Evolutionary conservation across 2,797 vertebrate species (phyloP).

Genomic region (Chrysocyon brachyurus): DNA sequence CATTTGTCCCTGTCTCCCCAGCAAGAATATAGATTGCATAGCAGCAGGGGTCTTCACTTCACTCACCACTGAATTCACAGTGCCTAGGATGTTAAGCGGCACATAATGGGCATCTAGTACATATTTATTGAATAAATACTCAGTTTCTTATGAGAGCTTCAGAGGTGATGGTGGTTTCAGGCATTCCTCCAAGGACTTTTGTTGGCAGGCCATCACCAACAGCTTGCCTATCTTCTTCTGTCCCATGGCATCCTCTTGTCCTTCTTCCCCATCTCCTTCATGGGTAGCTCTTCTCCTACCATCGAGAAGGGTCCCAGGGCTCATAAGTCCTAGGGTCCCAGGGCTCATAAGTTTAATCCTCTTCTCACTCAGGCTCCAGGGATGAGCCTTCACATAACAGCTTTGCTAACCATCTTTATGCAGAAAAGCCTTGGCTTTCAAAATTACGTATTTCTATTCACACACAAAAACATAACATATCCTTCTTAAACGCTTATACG

Average conservation of each 20-base stretch:
- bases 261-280: background rate
- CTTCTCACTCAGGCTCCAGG: background rate
- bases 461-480: background rate
- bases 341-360: background rate
- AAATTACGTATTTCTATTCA: background rate
- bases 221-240: background rate
- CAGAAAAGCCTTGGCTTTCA: constrained; percentile 3
- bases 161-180: background rate
- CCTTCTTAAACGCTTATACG: background rate
- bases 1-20: background rate
- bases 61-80: background rate
- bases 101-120: background rate
- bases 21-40: background rate
- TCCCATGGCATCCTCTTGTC: background rate
- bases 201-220: background rate
- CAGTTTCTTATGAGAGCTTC: background rate
- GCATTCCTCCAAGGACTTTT: background rate
- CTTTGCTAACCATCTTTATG: background rate
- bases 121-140: background rate
- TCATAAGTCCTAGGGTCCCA: background rate
- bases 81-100: background rate
- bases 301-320: background rate
- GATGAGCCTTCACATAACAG: background rate
- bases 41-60: background rate
- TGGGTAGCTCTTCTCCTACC: background rate